phyloP scores from a whole-genome alignment of 1,140 invertebrate genomes.

The Cydia pomonella region DNA sequence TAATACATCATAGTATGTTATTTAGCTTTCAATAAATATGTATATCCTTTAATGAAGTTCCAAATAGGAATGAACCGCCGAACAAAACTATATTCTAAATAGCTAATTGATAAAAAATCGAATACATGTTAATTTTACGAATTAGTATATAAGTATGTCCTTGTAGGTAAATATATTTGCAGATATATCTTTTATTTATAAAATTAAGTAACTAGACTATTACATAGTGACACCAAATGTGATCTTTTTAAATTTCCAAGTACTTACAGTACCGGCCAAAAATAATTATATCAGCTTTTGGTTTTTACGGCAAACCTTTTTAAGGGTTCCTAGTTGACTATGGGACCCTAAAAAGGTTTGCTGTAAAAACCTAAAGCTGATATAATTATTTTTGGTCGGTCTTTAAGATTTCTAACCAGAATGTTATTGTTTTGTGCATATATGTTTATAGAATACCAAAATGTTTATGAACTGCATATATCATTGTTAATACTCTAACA shows the following conservation, averaged over 20 bases:
- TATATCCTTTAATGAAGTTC: neutral
- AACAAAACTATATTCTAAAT: conserved; percentile 19
- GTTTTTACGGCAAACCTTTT: too few relatives aligned
- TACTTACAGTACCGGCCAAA: too few relatives aligned
- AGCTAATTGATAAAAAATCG: conserved; percentile 13
- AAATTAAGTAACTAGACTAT: conserved; percentile 1
- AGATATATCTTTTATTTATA: conserved; percentile 27
- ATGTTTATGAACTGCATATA: conserved; percentile 36
- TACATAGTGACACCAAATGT: conserved; percentile 22
- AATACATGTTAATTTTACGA: conserved; percentile 15
- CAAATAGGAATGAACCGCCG: neutral
- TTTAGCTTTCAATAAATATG: neutral
- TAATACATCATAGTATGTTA: neutral
- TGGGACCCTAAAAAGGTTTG: too few relatives aligned
- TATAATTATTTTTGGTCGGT: too few relatives aligned
- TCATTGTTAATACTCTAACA: conserved; percentile 47
- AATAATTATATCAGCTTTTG: too few relatives aligned
- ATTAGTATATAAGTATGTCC: conserved; percentile 11
- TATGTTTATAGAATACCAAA: conserved; percentile 26
- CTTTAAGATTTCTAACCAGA: neutral
- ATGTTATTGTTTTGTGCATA: conserved; percentile 18
- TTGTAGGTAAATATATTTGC: conserved; percentile 26
- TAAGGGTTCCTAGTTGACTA: too few relatives aligned
- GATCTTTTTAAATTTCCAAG: conserved; percentile 25
- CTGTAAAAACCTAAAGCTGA: too few relatives aligned